Conservation (phyloP, 2,797 vertebrate genomes). For the Hydrocynus forskahlii region DNA sequence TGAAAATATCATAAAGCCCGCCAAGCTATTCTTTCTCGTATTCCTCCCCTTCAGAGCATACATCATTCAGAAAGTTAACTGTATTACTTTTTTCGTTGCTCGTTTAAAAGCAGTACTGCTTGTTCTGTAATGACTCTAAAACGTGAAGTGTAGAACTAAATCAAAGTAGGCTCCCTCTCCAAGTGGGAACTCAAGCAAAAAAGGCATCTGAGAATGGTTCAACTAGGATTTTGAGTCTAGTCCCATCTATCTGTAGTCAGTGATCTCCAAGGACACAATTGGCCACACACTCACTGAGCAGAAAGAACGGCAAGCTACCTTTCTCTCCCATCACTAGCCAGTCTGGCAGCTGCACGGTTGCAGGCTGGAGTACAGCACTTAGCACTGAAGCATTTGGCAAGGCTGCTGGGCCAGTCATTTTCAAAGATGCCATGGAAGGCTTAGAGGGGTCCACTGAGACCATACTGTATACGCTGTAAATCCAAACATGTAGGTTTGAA, state of each 20-base stretch:
- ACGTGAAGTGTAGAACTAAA: neutral
- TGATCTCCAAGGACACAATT: neutral
- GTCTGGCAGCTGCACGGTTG: constrained; percentile 1
- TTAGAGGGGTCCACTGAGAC: neutral
- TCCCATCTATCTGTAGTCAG: constrained; percentile 1
- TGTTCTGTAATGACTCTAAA: neutral
- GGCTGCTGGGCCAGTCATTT: neutral
- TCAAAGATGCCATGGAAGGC: neutral
- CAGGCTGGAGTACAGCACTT: constrained; percentile 12
- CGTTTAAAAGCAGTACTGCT: neutral
- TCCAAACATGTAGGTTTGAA: neutral
- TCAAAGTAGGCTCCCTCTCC: neutral
- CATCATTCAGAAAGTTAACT: neutral
- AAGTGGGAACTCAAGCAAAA: neutral
- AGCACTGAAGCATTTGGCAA: neutral
- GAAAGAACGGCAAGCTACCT: constrained; percentile 8
- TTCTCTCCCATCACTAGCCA: constrained; percentile 3
- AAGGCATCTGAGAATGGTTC: neutral
- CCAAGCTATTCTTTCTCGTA: neutral
- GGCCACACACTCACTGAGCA: neutral
- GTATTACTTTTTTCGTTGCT: neutral
- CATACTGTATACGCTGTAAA: neutral
- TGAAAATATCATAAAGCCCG: neutral
- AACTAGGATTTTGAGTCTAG: neutral
- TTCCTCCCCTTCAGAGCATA: neutral